Percentiles rank a stretch among this genome's conserved stretches.
Evolutionary conservation across 2,797 vertebrate genomes (phyloP).

Genomic region (Heterohyrax brucei): DNA sequence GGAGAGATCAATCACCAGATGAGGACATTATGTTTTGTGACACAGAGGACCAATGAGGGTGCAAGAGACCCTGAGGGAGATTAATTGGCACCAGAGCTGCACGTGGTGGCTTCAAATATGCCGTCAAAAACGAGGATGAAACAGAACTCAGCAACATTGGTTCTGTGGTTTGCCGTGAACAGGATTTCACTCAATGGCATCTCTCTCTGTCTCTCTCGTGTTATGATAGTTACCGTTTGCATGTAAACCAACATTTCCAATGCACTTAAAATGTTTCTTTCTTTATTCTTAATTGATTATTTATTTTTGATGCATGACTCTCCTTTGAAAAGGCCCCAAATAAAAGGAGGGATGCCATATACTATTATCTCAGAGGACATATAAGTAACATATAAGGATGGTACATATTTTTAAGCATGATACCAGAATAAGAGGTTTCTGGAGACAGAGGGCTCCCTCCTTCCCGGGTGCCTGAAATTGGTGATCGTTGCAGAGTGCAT

Average conservation of each 20-base stretch:
- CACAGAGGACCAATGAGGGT: too few relatives aligned
- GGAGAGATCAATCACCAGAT: too few relatives aligned
- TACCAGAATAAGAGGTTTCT: not conserved
- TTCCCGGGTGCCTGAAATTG: not conserved
- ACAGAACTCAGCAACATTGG: too few relatives aligned
- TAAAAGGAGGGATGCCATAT: not conserved
- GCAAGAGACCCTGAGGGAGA: too few relatives aligned
- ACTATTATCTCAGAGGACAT: not conserved
- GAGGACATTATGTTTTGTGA: too few relatives aligned
- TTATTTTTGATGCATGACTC: not conserved
- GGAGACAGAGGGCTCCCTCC: not conserved
- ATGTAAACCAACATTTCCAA: not conserved
- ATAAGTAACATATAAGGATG: not conserved
- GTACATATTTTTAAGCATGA: not conserved
- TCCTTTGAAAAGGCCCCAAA: constrained; percentile 52
- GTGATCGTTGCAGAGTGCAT: not conserved
- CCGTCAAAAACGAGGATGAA: too few relatives aligned
- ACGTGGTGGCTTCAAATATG: too few relatives aligned
- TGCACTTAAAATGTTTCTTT: not conserved
- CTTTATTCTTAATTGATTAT: not conserved
- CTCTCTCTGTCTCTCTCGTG: too few relatives aligned
- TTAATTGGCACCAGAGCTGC: too few relatives aligned
- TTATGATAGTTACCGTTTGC: not conserved
- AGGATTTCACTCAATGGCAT: too few relatives aligned
- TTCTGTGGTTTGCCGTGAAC: too few relatives aligned